Conservation (phyloP, 1,140 invertebrate species). For the Bathynomus jamesi region DNA sequence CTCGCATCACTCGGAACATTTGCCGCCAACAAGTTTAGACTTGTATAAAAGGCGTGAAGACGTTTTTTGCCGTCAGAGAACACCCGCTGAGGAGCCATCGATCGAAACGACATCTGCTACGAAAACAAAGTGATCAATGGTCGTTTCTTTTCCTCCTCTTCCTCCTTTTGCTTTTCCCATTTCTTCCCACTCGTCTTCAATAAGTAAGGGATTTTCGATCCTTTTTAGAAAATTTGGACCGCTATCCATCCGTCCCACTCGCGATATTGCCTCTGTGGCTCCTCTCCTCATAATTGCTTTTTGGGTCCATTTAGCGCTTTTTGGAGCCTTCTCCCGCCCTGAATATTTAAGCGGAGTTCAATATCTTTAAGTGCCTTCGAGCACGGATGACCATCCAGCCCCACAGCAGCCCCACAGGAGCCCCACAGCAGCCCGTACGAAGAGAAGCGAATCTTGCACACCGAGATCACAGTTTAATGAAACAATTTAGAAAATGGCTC, state of each 20-base stretch:
- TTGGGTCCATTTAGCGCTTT: neutral
- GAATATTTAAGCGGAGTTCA: neutral
- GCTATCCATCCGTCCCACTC: neutral
- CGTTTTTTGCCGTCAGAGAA: no score
- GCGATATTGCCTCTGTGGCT: neutral
- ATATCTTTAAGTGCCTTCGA: neutral
- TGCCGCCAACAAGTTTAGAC: no score
- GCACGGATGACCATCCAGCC: neutral
- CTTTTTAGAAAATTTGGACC: neutral
- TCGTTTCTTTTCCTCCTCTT: neutral
- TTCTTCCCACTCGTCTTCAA: neutral
- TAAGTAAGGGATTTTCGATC: neutral
- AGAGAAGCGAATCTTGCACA: neutral
- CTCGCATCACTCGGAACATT: no score
- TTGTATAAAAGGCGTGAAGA: no score
- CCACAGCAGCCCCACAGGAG: neutral
- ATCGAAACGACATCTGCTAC: no score
- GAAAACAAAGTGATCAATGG: no score
- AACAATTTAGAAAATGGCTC: neutral
- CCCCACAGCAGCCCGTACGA: neutral
- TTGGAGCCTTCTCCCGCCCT: neutral
- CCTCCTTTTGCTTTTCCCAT: neutral
- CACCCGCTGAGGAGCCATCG: no score
- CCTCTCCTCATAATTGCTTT: neutral
- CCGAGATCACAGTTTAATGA: neutral